These are phyloP conservation scores for Caenorhabditis virilis DNA, from an alignment of 2,888 invertebrate genomes.

Conservation along the genomic window DNA sequence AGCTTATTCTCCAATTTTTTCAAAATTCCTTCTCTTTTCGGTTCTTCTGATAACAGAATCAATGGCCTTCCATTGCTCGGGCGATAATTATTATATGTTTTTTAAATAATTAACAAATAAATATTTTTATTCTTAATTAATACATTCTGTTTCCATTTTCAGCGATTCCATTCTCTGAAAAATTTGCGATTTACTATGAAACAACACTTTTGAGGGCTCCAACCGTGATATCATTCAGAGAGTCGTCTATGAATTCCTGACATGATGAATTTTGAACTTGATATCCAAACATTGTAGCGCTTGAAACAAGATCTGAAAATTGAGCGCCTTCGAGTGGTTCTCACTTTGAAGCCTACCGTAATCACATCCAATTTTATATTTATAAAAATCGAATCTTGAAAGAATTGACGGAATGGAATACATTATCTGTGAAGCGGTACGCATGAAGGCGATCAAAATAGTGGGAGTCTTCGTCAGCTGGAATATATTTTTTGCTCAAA, in stretches of 20 bases:
- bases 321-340: neutral
- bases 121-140: neutral
- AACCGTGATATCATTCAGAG: constrained; percentile 13
- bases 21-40: constrained; percentile 11
- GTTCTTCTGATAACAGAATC: constrained; percentile 13
- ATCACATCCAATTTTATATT: constrained; percentile 8
- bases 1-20: constrained; percentile 10
- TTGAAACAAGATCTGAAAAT: constrained; percentile 14
- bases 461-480: constrained; percentile 6
- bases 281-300: constrained; percentile 20
- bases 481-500: too few relatives aligned
- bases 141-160: constrained; percentile 12
- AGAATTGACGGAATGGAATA: constrained; percentile 13
- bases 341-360: constrained; percentile 10
- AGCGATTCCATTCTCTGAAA: constrained; percentile 6
- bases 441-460: constrained; percentile 18
- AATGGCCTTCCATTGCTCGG: neutral
- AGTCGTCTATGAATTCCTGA: constrained; percentile 1
- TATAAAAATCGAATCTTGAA: constrained; percentile 1
- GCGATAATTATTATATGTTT: constrained; percentile 2
- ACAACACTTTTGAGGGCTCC: neutral
- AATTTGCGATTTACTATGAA: neutral
- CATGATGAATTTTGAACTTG: constrained; percentile 10
- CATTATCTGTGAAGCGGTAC: constrained; percentile 24
- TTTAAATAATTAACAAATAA: constrained; percentile 6